Evolutionary conservation across 2,888 invertebrate genomes (phyloP), one percentile per base, ranked within the genome.

Genomic region (Automeris io): DNA sequence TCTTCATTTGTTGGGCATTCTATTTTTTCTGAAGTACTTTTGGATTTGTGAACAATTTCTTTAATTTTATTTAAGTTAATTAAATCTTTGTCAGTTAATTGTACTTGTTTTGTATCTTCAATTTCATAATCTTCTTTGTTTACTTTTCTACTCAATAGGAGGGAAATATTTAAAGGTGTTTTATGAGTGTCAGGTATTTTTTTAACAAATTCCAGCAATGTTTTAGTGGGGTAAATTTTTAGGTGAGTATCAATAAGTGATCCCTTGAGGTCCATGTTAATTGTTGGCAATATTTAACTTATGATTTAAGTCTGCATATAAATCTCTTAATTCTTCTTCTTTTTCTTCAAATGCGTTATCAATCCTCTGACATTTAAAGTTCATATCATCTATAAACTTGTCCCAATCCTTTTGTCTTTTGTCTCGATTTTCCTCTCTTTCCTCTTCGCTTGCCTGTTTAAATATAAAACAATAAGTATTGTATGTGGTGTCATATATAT

Each of bases 341-440:
- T 94, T 94, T 60, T 92, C 90, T 64, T 91, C 90, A 81, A 93
- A 94, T 25, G 92, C 90, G 66, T 90, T 90, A 61, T 95, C 93
- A 50, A 95, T 91, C 67, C 92, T 89, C 51, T 90, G 85, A 70
- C 93, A 94, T 59, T 91, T 92, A 51, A 91, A 89, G 60, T 92
- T 91, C 81, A 95, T 91, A 73, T 93, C 92, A 87, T 91, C 91
- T 73, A 94, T 90, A 63, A 95, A 94, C 47, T 88, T 88, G 57
- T 92, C 88, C 92, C 93, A 94, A 72, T 92, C 91, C 36, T 75
- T 76, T 51, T 75, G 64, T 32, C 86, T 70, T 43, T 69, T 75
- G 29, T 70, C 66, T 40, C 58, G 61, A 24, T 82, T 80, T 45
- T 68, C 67, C 43, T 49, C 49, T 47, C 61, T 51, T 41, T 63